Percentiles rank a stretch among this genome's conserved stretches.
phyloP scores from a whole-genome alignment of 2,113 vertebrate genomes.

The Ovibos moschatus region DNA sequence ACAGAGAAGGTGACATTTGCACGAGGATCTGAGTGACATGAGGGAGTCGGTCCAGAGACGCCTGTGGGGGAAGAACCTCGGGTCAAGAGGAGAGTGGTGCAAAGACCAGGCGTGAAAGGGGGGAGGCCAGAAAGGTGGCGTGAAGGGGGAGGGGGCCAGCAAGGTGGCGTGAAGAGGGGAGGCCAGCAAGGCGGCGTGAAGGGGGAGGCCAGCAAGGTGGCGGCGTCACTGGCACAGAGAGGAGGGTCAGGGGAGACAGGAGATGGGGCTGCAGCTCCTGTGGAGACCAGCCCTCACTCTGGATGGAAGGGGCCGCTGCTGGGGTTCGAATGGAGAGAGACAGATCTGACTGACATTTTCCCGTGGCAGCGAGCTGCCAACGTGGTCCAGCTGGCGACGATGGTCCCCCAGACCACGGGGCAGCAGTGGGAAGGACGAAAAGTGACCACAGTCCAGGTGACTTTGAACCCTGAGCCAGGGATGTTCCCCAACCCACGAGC shows the following conservation, averaged over 20 bases:
- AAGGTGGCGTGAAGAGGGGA: background rate
- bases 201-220: background rate
- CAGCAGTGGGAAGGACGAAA: rapidly evolving
- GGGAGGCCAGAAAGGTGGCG: too few relatives aligned
- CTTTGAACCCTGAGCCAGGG: background rate
- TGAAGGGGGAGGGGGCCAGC: too few relatives aligned
- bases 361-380: rapidly evolving
- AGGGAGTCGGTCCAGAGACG: background rate
- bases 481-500: too few relatives aligned
- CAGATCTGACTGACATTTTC: background rate
- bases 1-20: background rate
- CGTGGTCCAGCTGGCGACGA: background rate
- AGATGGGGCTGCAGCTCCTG: too few relatives aligned
- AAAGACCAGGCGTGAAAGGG: background rate
- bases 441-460: background rate
- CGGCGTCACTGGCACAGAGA: rapidly evolving
- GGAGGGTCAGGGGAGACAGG: background rate
- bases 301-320: background rate
- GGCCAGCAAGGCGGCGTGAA: background rate
- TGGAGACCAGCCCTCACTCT: too few relatives aligned
- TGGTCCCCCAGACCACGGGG: rapidly evolving
- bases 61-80: rapidly evolving
- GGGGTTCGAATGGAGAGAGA: background rate
- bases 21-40: background rate
- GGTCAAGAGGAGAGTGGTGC: background rate